phyloP scores from a whole-genome alignment of 2,888 invertebrate species.

The Apotomis turbidana region DNA sequence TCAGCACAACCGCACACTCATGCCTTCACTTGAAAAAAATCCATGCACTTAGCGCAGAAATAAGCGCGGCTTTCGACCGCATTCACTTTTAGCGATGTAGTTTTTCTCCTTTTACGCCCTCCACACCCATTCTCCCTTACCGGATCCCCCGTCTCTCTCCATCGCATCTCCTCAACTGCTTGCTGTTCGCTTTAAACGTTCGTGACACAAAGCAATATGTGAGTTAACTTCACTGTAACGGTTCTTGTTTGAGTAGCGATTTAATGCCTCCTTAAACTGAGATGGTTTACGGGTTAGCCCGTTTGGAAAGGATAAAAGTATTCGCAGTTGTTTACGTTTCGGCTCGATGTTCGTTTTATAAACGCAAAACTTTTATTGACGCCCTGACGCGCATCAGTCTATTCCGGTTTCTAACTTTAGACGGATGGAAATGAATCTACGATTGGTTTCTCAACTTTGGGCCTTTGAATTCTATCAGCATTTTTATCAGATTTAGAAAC shows the following conservation, averaged over 20 bases:
- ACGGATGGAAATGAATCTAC: conserved; percentile 30
- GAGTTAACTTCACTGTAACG: conserved; percentile 83
- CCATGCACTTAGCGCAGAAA: conserved; percentile 83
- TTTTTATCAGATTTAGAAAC: conserved; percentile 27
- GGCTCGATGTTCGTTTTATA: conserved; percentile 70
- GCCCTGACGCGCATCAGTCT: conserved; percentile 57
- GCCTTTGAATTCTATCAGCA: conserved; percentile 23
- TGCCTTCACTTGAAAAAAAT: conserved; percentile 80
- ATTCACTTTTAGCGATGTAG: conserved; percentile 84
- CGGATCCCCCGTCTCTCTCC: conserved; percentile 72
- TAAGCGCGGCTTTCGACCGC: conserved; percentile 83
- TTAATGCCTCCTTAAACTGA: conserved; percentile 84
- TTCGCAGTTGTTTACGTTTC: conserved; percentile 77
- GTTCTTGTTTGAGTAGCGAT: conserved; percentile 84
- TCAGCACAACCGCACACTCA: conserved; percentile 56
- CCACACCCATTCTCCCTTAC: conserved; percentile 76
- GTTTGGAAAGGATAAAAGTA: conserved; percentile 80
- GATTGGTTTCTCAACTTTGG: conserved; percentile 21
- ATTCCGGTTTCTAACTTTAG: conserved; percentile 27
- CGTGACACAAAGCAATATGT: conserved; percentile 84
- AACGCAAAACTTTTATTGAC: conserved; percentile 72
- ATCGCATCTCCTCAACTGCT: conserved; percentile 66
- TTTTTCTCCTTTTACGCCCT: conserved; percentile 83
- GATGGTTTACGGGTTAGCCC: conserved; percentile 83
- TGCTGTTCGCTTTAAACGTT: conserved; percentile 76